A percentile compares a stretch with the other conserved stretches of the same genome.
Conservation (phyloP, 2,888 invertebrate genomes). For the Melanophora roralis region DNA sequence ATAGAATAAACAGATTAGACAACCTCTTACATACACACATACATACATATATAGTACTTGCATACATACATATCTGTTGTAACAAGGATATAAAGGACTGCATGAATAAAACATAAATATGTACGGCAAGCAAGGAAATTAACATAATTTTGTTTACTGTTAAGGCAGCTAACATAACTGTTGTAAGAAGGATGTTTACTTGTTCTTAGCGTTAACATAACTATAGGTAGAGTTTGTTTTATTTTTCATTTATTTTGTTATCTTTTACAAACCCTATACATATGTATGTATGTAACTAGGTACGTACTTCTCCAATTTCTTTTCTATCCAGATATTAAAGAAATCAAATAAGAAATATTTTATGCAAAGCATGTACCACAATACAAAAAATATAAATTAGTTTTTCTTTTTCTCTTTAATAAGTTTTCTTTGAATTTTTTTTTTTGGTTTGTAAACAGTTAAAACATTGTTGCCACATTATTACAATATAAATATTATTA, state of each 20-base stretch:
- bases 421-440: no score
- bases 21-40: not conserved
- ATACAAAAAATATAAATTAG: not conserved
- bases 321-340: not conserved
- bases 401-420: no score
- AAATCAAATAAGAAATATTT: not conserved
- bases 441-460: no score
- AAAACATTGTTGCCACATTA: no score
- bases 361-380: not conserved
- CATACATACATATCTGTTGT: no score
- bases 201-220: not conserved
- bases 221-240: not conserved
- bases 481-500: no score
- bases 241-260: not conserved
- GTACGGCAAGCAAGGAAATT: not conserved
- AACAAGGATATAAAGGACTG: not conserved
- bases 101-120: not conserved
- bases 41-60: no score
- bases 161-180: not conserved
- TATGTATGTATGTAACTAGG: no score
- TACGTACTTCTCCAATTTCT: not conserved
- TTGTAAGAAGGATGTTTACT: not conserved
- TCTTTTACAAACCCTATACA: not conserved
- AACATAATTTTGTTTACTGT: not conserved
- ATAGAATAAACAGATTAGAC: not conserved